Evolutionary conservation across 2,888 invertebrate species (phyloP), one percentile per base, ranked within the genome.

Genomic region (Tinea pellionella): DNA sequence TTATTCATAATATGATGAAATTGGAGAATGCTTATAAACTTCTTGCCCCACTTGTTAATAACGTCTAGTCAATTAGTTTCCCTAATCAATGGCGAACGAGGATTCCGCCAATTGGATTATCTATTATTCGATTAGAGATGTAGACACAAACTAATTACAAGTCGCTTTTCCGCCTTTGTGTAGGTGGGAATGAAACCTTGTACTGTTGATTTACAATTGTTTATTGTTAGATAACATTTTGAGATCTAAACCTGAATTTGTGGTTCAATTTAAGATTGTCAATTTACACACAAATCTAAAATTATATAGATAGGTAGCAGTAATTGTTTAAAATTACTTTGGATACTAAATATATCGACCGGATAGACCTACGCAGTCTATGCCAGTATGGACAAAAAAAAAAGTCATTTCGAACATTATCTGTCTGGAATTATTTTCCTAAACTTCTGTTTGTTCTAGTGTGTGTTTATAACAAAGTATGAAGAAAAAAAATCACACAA

Each of bases 91-190:
- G 64, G 63, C 67, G 69, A 70, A 68, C 66, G 67, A 66, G 66
- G 66, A 66, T 66, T 65, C 67, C 68, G 69, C 73, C 69, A 72
- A 74, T 74, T 73, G 71, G 70, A 69, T 74, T 74, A 74, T 70
- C 70, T 70, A 67, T 69, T 71, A 72, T 71, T 68, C 68, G 73
- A 74, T 75, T 73, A 53, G 19, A 66, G 68, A 69, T 62, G 69
- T 67, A 67, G 66, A 67, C 66, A 68, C 69, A 68, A 73, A 72
- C 70, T 73, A 75, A 73, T 75, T 69, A 70, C 47, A 37, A 37
- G 37, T 37, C 37, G 37, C 37, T 37, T 37, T 37, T n/a, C 3
- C 37, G 37, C 9, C 37, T 37, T 9, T 37, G 37, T 37, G n/a
- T 37, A 37, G 37, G 37, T 37, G 9, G 9, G 9, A 37, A 37